These are phyloP conservation scores for Parasteatoda tepidariorum DNA, from an alignment of 1,140 invertebrate genomes.

Conservation along the genomic window DNA sequence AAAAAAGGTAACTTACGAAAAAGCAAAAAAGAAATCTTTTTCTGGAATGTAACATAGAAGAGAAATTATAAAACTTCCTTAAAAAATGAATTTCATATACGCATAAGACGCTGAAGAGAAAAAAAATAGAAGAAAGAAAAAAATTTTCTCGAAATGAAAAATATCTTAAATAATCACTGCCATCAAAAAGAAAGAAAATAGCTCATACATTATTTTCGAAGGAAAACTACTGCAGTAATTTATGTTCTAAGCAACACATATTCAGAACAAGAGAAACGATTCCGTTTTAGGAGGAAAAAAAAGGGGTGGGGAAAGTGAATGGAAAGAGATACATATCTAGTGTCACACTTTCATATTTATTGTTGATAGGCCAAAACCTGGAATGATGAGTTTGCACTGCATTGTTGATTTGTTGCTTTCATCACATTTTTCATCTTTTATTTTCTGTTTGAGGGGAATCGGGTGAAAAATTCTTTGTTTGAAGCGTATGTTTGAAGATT, in stretches of 20 bases:
- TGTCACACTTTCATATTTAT: conserved; percentile 41
- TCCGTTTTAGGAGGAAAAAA: conserved; percentile 10
- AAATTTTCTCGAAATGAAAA: conserved; percentile 30
- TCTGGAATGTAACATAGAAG: neutral
- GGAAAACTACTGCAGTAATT: conserved; percentile 36
- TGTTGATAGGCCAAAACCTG: conserved; percentile 42
- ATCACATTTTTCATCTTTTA: conserved; percentile 40
- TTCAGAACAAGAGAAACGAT: conserved; percentile 43
- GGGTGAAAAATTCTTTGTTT: too few relatives aligned
- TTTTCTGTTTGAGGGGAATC: neutral
- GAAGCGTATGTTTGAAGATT: too few relatives aligned
- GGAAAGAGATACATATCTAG: conserved; percentile 22
- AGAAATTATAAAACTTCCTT: conserved; percentile 28
- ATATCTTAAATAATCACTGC: conserved; percentile 53
- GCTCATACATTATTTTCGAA: conserved; percentile 46
- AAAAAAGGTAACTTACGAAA: conserved; percentile 12
- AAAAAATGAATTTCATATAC: neutral
- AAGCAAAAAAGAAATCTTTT: conserved; percentile 19
- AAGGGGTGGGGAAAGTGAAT: neutral
- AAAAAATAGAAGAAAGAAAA: too few relatives aligned
- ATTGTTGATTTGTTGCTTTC: conserved; percentile 48
- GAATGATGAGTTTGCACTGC: conserved; percentile 51
- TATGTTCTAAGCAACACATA: conserved; percentile 22
- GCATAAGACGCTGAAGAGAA: neutral
- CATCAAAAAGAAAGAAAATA: conserved; percentile 42